Percentiles rank a stretch among this genome's conserved stretches.
Evolutionary conservation across 2,888 invertebrate species (phyloP).

Genomic region (Lepidocyrtoides sp.): DNA sequence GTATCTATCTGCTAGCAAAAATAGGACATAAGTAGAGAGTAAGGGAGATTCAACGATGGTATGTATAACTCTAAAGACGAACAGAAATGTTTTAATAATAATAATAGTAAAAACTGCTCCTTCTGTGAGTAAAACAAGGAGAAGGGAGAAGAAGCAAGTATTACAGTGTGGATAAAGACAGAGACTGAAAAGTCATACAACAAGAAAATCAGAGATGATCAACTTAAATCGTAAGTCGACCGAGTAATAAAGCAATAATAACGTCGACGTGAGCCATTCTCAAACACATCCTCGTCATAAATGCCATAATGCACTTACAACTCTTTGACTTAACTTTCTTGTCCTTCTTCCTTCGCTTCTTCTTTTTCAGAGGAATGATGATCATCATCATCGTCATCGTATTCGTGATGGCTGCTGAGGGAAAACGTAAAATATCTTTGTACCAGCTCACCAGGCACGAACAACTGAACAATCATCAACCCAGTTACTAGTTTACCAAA

Average conservation of each 20-base stretch:
- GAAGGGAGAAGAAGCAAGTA: neutral
- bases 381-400: slow-evolving; percentile 7
- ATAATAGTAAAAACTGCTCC: neutral
- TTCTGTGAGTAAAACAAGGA: slow-evolving; percentile 1
- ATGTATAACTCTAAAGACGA: slow-evolving; percentile 15
- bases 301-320: slow-evolving; percentile 56
- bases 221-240: slow-evolving; percentile 70
- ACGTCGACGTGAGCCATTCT: slow-evolving; percentile 67
- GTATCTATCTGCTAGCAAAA: neutral
- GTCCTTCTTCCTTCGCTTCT: slow-evolving; percentile 1
- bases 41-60: neutral
- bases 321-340: slow-evolving; percentile 40
- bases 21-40: neutral
- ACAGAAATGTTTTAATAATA: slow-evolving; percentile 17
- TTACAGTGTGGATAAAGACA: slow-evolving; percentile 16
- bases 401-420: slow-evolving; percentile 31
- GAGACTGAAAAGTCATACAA: slow-evolving; percentile 36
- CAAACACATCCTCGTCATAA: slow-evolving; percentile 53
- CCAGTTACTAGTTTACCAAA: neutral
- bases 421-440: slow-evolving; percentile 45
- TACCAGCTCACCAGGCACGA: slow-evolving; percentile 39
- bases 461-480: neutral
- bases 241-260: slow-evolving; percentile 77
- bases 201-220: slow-evolving; percentile 73
- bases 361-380: neutral